A percentile compares a stretch with the other conserved stretches of the same genome.
phyloP scores from a whole-genome alignment of 2,113 vertebrate genomes.

The Antennarius striatus region DNA sequence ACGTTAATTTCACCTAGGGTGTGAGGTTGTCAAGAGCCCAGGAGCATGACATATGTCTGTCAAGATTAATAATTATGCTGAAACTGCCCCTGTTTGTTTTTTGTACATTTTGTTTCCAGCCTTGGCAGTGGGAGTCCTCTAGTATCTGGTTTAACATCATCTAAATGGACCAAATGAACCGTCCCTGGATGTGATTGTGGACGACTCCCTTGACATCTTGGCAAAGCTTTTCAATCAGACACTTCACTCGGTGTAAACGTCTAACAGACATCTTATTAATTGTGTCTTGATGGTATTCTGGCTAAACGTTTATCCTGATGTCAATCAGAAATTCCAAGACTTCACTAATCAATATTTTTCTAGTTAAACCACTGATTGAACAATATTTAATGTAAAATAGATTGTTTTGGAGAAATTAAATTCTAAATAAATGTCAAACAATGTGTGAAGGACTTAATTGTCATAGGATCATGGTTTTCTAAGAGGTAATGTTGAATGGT shows the following conservation, averaged over 20 bases:
- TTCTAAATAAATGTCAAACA: too few species aligned
- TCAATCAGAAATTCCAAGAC: neutral
- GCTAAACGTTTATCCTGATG: neutral
- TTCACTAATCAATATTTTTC: neutral
- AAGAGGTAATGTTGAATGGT: too few species aligned
- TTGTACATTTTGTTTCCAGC: neutral
- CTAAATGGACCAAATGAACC: constrained; percentile 6
- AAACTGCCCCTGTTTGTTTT: constrained; percentile 29
- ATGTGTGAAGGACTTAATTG: too few species aligned
- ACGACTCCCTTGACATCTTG: neutral
- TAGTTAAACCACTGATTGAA: too few species aligned
- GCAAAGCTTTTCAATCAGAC: neutral
- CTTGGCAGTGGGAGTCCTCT: constrained; percentile 20
- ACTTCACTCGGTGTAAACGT: neutral
- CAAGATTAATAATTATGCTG: constrained; percentile 74
- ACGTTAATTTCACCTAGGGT: constrained; percentile 79
- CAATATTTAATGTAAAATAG: too few species aligned
- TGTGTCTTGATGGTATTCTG: neutral
- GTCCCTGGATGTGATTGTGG: neutral
- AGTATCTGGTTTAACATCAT: constrained; percentile 4
- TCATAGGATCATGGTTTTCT: too few species aligned
- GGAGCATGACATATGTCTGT: constrained; percentile 79
- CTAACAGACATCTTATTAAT: neutral
- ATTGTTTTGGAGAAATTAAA: too few species aligned
- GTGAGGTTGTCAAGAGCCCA: constrained; percentile 69